These are phyloP conservation scores for Eufriesea mexicana DNA, from an alignment of 1,140 invertebrate species.

Conservation along the genomic window DNA sequence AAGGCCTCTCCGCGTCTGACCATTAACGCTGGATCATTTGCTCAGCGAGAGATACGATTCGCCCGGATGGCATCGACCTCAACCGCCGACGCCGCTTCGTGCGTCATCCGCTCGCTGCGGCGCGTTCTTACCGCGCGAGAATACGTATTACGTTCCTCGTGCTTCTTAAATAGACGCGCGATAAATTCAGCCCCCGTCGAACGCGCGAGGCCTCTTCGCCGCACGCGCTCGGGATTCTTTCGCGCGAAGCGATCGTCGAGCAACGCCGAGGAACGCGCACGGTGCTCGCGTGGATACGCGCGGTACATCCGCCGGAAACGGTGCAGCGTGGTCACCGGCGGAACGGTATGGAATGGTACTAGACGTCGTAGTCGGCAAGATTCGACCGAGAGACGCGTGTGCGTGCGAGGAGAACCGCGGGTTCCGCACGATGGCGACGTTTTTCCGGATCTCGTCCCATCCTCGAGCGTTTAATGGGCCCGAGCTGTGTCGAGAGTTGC, in stretches of 20 bases:
- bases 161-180: conserved; percentile 44
- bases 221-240: not conserved
- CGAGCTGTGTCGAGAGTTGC: not conserved
- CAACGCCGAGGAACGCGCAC: no score
- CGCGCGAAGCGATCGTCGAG: no score
- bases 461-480: not conserved
- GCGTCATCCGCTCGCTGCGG: conserved; percentile 15
- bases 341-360: no score
- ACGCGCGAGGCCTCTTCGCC: not conserved
- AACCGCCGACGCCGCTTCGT: not conserved
- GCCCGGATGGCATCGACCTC: conserved; percentile 47
- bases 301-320: not conserved
- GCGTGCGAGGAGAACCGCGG: not conserved
- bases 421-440: not conserved
- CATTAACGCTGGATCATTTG: conserved; percentile 43
- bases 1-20: conserved; percentile 8
- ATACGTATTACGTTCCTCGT: not conserved
- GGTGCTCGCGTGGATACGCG: not conserved
- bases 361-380: no score
- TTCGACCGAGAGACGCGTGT: no score
- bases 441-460: conserved; percentile 17
- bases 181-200: conserved; percentile 43
- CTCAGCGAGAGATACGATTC: conserved; percentile 16
- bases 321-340: not conserved
- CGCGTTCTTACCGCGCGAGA: conserved; percentile 35